Evolutionary conservation across 2,797 vertebrate species (phyloP).

Genomic region (Mormyrops boulengeri): DNA sequence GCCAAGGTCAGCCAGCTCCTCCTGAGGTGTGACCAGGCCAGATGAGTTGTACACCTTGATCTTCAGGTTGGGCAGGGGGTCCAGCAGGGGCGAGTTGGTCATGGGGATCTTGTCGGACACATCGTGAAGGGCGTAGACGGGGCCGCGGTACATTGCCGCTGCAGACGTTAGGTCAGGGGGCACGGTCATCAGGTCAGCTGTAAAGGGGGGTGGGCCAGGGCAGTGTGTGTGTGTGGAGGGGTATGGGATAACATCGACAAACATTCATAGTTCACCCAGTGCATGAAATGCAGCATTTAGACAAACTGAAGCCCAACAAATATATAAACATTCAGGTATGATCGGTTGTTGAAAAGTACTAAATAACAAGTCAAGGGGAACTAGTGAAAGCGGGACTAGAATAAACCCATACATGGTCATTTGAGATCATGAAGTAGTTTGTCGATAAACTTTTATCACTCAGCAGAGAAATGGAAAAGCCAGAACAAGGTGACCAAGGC

Average conservation of each 20-base stretch:
- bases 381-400: background rate
- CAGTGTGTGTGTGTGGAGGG: background rate
- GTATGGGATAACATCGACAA: background rate
- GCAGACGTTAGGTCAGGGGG: conserved; percentile 88
- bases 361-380: background rate
- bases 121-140: conserved; percentile 84
- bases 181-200: conserved; percentile 77
- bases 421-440: background rate
- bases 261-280: background rate
- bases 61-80: conserved; percentile 70
- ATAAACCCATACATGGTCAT: background rate
- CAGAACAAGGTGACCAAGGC: background rate
- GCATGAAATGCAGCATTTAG: background rate
- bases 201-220: background rate
- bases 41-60: conserved; percentile 86
- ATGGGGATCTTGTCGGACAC: conserved; percentile 92
- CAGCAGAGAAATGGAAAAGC: background rate
- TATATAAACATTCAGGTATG: background rate
- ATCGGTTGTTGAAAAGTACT: background rate
- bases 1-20: conserved; percentile 82
- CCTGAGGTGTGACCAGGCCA: conserved; percentile 80
- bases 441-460: background rate
- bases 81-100: conserved; percentile 86
- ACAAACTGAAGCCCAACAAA: background rate
- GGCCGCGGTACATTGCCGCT: conserved; percentile 86